phyloP scores from a whole-genome alignment of 2,888 invertebrate species.

The Dugesia japonica region DNA sequence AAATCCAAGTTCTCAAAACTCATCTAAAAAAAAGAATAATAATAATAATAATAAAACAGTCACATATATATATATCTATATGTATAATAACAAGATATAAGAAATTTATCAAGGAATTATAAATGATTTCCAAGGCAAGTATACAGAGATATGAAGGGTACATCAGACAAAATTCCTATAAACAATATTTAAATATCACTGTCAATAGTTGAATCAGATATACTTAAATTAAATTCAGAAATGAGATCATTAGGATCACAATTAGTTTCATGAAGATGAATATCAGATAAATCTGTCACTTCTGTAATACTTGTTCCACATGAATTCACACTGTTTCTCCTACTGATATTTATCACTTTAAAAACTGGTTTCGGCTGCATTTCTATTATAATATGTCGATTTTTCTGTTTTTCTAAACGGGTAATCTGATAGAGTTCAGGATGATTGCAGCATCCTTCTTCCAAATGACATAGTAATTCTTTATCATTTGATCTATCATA shows the following conservation, averaged over 20 bases:
- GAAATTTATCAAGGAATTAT: too few species aligned
- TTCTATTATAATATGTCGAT: conserved; percentile 21
- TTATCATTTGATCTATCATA: conserved; percentile 28
- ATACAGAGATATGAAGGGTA: background rate
- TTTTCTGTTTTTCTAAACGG: conserved; percentile 25
- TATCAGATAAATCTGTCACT: background rate
- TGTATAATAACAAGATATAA: too few species aligned
- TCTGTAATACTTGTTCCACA: background rate
- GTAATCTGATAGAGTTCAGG: conserved; percentile 28
- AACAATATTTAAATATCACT: background rate
- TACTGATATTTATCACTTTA: background rate
- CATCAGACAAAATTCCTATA: background rate
- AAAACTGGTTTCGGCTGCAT: conserved; percentile 5
- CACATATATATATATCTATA: too few species aligned
- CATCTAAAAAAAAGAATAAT: too few species aligned
- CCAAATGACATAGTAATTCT: conserved; percentile 27
- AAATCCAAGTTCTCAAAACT: too few species aligned
- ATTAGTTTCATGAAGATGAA: background rate
- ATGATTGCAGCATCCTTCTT: conserved; percentile 26
- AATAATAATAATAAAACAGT: too few species aligned
- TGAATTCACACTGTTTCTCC: background rate
- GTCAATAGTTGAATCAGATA: background rate
- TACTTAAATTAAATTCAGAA: background rate
- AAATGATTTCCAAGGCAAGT: background rate
- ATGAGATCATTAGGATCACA: background rate